Conservation (phyloP, 2,797 vertebrate genomes). For the Mionectes olivaceus region DNA sequence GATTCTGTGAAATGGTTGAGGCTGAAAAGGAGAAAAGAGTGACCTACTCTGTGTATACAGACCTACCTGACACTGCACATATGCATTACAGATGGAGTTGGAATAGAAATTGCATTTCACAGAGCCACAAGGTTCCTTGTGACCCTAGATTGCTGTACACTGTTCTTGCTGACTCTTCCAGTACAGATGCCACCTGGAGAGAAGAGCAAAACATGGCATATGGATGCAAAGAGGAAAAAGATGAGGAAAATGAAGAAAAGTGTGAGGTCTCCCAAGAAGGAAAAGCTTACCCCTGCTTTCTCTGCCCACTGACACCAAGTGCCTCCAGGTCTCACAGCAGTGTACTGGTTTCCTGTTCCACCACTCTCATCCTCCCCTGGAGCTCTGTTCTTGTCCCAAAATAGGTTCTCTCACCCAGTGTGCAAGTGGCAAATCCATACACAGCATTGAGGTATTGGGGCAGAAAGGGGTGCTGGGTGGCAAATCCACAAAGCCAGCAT, state of each 20-base stretch:
- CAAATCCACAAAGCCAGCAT: too few species aligned
- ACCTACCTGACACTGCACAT: too few species aligned
- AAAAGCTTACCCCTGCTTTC: not conserved
- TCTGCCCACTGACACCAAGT: conserved; percentile 52
- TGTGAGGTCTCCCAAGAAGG: rapidly evolving
- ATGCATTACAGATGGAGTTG: rapidly evolving
- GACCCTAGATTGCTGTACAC: not conserved
- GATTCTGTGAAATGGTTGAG: not conserved
- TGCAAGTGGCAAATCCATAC: too few species aligned
- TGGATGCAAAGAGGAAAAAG: not conserved
- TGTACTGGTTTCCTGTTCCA: conserved; percentile 76
- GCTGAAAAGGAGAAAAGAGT: conserved; percentile 1
- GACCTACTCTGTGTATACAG: too few species aligned
- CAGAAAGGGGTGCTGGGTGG: too few species aligned
- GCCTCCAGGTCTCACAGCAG: conserved; percentile 68
- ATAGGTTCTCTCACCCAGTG: too few species aligned
- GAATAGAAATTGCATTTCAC: rapidly evolving
- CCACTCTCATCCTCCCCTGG: conserved; percentile 74
- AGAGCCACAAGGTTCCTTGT: not conserved
- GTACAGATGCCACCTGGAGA: not conserved
- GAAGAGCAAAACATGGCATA: not conserved
- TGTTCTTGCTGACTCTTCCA: not conserved
- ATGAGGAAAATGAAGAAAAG: not conserved
- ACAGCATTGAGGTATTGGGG: not conserved
- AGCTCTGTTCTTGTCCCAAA: not conserved